A percentile compares a stretch with the other conserved stretches of the same genome.
Conservation (phyloP, 1,140 invertebrate genomes). For the Pygmarrhopalites habei region DNA sequence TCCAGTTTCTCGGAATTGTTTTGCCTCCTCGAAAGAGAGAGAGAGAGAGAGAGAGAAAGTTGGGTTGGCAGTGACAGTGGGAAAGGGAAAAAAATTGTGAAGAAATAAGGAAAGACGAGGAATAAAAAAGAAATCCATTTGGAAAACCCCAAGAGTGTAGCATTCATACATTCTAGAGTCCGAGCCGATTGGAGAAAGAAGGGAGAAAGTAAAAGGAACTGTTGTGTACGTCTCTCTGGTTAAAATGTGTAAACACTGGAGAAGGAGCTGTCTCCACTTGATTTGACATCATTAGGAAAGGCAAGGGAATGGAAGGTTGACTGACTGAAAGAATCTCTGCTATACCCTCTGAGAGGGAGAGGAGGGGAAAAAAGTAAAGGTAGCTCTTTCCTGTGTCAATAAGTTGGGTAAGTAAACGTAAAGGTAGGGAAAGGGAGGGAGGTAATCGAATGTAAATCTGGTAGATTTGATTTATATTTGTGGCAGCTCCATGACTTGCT, state of each 20-base stretch:
- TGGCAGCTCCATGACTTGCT: constrained; percentile 12
- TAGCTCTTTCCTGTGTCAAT: constrained; percentile 12
- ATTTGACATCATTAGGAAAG: constrained; percentile 27
- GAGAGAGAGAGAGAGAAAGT: too few relatives aligned
- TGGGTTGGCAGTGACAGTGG: too few relatives aligned
- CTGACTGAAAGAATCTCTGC: not conserved
- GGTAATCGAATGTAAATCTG: constrained; percentile 19
- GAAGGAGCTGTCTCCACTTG: constrained; percentile 29
- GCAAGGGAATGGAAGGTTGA: not conserved
- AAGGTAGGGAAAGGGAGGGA: not conserved
- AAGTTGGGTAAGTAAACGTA: constrained; percentile 3
- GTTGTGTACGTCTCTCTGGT: not conserved
- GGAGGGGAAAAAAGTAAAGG: constrained; percentile 8
- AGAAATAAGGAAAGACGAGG: too few relatives aligned
- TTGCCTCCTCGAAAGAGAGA: too few relatives aligned
- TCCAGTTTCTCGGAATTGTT: too few relatives aligned
- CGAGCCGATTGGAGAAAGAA: not conserved
- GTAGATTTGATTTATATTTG: constrained; percentile 20
- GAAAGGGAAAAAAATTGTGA: too few relatives aligned
- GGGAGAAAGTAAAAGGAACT: too few relatives aligned
- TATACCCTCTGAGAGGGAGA: not conserved
- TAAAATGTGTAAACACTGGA: constrained; percentile 27
- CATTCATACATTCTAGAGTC: not conserved
- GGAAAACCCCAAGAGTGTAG: not conserved
- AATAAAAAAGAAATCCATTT: too few relatives aligned